Evolutionary conservation across 2,113 vertebrate species (phyloP).

Genomic region (Dryoscopus gambensis): DNA sequence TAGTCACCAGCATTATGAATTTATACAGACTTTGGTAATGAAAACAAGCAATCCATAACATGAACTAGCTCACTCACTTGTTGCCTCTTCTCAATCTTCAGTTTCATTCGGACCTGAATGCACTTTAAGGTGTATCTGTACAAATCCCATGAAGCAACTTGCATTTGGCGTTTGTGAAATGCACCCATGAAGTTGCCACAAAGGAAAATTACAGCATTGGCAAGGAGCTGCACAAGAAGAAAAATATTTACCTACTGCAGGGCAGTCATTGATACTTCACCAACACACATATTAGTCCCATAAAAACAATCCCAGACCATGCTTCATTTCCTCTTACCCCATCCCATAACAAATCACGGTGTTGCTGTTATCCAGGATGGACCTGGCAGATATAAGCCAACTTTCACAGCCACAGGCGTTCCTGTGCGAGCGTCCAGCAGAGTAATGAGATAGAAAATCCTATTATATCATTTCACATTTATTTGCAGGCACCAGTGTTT

Average conservation of each 20-base stretch:
- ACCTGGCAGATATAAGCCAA: neutral
- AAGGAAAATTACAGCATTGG: constrained; percentile 85
- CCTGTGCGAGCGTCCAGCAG: rapidly evolving
- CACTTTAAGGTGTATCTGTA: constrained; percentile 89
- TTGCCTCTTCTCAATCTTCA: constrained; percentile 94
- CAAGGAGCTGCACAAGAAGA: constrained; percentile 78
- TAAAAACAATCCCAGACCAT: neutral
- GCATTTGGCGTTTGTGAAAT: constrained; percentile 94
- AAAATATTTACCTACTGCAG: neutral
- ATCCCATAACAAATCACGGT: neutral
- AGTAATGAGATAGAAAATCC: neutral
- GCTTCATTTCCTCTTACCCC: neutral
- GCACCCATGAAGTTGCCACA: constrained; percentile 88
- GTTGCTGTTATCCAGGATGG: neutral
- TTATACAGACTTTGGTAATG: neutral
- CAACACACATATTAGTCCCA: neutral
- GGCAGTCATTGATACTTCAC: neutral
- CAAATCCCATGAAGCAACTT: constrained; percentile 87
- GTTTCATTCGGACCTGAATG: constrained; percentile 88
- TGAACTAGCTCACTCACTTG: constrained; percentile 76
- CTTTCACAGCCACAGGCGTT: neutral
- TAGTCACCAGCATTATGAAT: neutral
- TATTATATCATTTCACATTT: neutral
- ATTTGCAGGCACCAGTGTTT: neutral
- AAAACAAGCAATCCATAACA: neutral